Conservation (phyloP, 2,113 vertebrate species). For the Rhinopomastus cyanomelas region DNA sequence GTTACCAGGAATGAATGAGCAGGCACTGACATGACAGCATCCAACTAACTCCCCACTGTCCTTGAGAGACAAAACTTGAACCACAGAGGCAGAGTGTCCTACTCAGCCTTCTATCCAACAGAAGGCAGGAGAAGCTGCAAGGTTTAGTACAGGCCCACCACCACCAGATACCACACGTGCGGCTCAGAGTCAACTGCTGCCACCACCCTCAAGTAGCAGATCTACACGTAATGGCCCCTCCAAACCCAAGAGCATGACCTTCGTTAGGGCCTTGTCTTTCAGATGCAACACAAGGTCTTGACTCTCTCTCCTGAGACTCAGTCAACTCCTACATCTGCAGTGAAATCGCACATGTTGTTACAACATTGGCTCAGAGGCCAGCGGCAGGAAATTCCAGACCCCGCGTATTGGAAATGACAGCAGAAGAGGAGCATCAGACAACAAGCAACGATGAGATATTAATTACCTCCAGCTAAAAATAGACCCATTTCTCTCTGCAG, state of each 20-base stretch:
- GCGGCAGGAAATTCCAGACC: background rate
- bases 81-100: background rate
- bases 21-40: background rate
- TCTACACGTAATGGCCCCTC: background rate
- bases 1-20: background rate
- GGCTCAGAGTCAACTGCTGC: background rate
- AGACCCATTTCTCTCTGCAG: background rate
- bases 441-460: background rate
- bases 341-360: background rate
- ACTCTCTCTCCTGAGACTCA: background rate
- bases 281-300: background rate
- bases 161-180: accelerated
- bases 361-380: background rate
- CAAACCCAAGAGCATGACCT: background rate
- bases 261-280: background rate
- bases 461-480: background rate
- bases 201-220: background rate
- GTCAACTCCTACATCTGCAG: background rate
- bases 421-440: background rate
- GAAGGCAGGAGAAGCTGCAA: background rate
- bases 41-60: background rate
- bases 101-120: background rate
- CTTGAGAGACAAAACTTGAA: background rate
- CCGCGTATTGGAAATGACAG: background rate
- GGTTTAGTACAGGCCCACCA: background rate